Conservation (phyloP, 2,113 vertebrate genomes). For the Peromyscus maniculatus region DNA sequence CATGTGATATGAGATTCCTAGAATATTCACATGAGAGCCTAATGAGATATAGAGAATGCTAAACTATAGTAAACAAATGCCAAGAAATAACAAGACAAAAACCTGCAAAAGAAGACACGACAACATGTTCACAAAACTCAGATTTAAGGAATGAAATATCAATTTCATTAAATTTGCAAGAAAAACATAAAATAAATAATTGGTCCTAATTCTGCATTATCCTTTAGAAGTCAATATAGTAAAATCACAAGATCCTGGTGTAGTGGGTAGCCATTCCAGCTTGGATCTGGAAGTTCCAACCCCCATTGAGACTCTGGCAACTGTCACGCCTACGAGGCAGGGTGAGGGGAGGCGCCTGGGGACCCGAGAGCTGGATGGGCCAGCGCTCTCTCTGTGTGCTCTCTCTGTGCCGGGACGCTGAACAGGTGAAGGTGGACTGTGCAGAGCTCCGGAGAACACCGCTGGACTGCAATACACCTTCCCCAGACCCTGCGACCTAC, state of each 20-base stretch:
- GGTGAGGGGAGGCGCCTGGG: too few species aligned
- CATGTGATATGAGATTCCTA: not conserved
- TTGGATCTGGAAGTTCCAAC: too few species aligned
- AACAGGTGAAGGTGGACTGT: too few species aligned
- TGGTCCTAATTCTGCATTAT: not conserved
- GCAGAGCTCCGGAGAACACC: too few species aligned
- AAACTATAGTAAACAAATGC: not conserved
- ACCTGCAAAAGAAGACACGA: constrained; percentile 7
- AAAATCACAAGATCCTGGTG: not conserved
- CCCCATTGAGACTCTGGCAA: too few species aligned
- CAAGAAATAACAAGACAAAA: not conserved
- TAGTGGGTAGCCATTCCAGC: too few species aligned
- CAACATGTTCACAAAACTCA: not conserved
- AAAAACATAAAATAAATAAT: not conserved
- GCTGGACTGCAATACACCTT: too few species aligned
- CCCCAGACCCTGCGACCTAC: too few species aligned
- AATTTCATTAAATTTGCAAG: not conserved
- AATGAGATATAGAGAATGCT: not conserved
- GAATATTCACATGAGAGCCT: not conserved
- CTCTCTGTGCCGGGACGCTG: too few species aligned
- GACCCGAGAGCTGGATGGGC: too few species aligned
- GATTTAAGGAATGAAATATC: not conserved
- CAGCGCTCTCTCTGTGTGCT: too few species aligned
- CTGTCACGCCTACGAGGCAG: too few species aligned
- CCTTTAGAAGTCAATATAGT: not conserved